These are phyloP conservation scores for Lanius ludovicianus DNA, from an alignment of 2,113 vertebrate genomes.

Conservation along the genomic window DNA sequence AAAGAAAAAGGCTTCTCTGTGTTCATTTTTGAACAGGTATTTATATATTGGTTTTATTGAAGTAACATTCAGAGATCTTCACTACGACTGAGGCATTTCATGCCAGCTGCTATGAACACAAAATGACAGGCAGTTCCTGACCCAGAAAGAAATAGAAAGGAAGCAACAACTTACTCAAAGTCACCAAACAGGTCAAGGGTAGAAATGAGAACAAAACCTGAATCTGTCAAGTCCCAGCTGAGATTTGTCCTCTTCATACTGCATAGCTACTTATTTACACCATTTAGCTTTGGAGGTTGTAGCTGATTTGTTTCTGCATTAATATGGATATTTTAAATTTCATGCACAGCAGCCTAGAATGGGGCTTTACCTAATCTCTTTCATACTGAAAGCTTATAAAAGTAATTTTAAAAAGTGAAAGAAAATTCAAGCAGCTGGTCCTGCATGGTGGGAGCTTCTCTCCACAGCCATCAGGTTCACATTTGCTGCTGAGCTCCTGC, in stretches of 20 bases:
- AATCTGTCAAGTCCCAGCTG: background rate
- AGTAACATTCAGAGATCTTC: background rate
- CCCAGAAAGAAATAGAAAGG: background rate
- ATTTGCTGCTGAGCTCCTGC: background rate
- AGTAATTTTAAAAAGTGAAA: background rate
- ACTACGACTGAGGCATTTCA: background rate
- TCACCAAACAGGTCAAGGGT: background rate
- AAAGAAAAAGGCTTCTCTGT: background rate
- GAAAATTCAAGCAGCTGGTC: background rate
- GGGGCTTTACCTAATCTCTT: background rate
- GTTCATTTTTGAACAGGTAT: background rate
- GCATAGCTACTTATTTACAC: background rate
- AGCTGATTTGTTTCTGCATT: background rate
- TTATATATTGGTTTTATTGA: background rate
- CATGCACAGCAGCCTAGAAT: background rate
- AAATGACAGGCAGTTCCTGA: background rate
- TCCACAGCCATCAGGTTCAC: fast-evolving
- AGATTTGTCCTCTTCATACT: background rate
- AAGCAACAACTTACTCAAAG: background rate
- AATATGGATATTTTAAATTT: background rate
- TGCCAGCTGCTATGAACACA: background rate
- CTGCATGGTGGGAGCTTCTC: background rate
- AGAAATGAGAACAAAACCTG: constrained; percentile 11
- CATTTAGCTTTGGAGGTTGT: background rate
- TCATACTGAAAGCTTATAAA: background rate